These are phyloP conservation scores for Leptinotarsa tumamoca DNA, from an alignment of 2,888 invertebrate species.

Conservation along the genomic window DNA sequence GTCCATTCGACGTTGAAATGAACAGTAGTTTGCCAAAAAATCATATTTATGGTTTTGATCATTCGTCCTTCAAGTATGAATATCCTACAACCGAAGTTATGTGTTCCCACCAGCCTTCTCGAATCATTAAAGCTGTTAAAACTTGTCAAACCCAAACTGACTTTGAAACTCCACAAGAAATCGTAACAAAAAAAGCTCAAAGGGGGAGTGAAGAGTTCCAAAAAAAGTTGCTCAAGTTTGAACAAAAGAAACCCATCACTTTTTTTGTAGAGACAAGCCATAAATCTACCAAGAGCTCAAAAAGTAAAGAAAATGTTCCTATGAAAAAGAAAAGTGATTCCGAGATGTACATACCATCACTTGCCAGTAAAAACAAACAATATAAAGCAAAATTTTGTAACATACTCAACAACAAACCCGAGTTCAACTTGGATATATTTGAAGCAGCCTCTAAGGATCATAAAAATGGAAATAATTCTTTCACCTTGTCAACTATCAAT, in stretches of 20 bases:
- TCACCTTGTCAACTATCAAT: conserved; percentile 54
- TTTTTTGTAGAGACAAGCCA: conserved; percentile 60
- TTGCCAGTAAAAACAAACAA: conserved; percentile 70
- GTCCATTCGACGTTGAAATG: conserved; percentile 48
- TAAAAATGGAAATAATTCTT: conserved; percentile 45
- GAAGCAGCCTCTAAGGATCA: conserved; percentile 53
- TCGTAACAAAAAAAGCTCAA: conserved; percentile 57
- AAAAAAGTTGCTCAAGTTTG: conserved; percentile 63
- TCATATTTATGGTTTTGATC: conserved; percentile 45
- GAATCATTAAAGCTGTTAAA: conserved; percentile 64
- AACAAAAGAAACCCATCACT: conserved; percentile 59
- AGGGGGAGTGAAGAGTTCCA: conserved; percentile 63
- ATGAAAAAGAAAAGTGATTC: conserved; percentile 46
- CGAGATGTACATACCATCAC: conserved; percentile 71
- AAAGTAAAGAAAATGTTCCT: conserved; percentile 53
- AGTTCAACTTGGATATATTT: conserved; percentile 60
- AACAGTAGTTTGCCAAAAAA: conserved; percentile 57
- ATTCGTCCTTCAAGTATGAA: conserved; percentile 31
- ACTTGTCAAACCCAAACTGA: conserved; percentile 65
- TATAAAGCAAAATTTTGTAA: conserved; percentile 68
- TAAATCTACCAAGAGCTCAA: conserved; percentile 35
- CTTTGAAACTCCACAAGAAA: conserved; percentile 59
- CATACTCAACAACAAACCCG: conserved; percentile 65
- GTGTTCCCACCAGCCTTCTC: conserved; percentile 44
- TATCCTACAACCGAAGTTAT: conserved; percentile 18